Evolutionary conservation across 2,797 vertebrate species (phyloP).

Genomic region (Epinephelus awoara): DNA sequence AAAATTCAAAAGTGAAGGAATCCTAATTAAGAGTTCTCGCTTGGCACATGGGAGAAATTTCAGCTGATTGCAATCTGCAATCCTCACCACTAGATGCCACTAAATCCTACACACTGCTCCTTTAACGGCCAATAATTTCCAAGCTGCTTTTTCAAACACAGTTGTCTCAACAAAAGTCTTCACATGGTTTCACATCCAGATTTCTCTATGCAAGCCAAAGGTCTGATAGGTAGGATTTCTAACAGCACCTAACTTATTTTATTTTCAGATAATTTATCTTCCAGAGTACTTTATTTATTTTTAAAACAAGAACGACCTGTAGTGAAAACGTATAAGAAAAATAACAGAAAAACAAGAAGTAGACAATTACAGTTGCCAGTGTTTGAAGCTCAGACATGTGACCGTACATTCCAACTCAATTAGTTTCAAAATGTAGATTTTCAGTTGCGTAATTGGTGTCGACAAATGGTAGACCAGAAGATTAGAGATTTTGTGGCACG

Average conservation of each 20-base stretch:
- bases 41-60: no score
- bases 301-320: constrained; percentile 20
- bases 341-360: background rate
- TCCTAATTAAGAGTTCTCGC: no score
- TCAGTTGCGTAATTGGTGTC: background rate
- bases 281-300: constrained; percentile 40
- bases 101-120: no score
- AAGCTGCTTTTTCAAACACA: constrained; percentile 36
- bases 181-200: background rate
- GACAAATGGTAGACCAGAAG: background rate
- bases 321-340: background rate
- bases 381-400: constrained; percentile 37
- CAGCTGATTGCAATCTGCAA: no score
- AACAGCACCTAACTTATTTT: constrained; percentile 23
- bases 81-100: background rate
- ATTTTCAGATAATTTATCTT: constrained; percentile 28
- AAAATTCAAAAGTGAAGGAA: no score
- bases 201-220: constrained; percentile 72
- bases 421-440: background rate
- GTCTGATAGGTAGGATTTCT: constrained; percentile 8
- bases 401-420: constrained; percentile 28
- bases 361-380: constrained; percentile 5
- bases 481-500: background rate
- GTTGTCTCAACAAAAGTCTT: constrained; percentile 19
- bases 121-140: constrained; percentile 16